Evolutionary conservation across 2,888 invertebrate genomes (phyloP).

Genomic region (Lamellibrachia satsuma): DNA sequence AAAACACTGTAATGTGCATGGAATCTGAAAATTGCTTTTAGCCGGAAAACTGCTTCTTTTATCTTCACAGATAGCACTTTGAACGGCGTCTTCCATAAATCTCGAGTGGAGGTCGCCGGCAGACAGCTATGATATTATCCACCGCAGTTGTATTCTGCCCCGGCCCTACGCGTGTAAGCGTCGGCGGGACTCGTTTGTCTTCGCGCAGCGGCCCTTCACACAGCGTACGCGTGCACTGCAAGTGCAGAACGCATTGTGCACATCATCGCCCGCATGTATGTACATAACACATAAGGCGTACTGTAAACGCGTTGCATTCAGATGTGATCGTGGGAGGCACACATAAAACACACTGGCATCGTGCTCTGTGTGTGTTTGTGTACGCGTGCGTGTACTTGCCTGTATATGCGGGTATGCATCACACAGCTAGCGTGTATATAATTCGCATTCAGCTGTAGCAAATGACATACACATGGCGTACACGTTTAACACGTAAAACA

Average conservation of each 20-base stretch:
- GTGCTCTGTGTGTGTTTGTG: too few species aligned
- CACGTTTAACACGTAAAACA: too few species aligned
- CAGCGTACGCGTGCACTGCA: neutral
- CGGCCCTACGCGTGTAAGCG: neutral
- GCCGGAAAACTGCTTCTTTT: conserved; percentile 11
- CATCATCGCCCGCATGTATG: neutral
- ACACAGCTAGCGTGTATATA: too few species aligned
- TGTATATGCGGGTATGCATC: too few species aligned
- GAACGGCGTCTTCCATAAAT: neutral
- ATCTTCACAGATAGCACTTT: conserved; percentile 17
- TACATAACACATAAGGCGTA: too few species aligned
- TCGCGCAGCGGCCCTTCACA: neutral
- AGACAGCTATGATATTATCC: neutral
- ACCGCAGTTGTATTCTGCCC: neutral
- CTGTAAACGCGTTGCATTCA: too few species aligned
- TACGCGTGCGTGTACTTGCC: too few species aligned
- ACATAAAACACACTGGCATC: too few species aligned
- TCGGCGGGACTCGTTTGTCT: neutral
- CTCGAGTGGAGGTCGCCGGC: neutral
- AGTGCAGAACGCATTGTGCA: neutral
- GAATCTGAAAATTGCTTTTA: conserved; percentile 17
- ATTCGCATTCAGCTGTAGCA: too few species aligned
- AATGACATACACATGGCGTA: too few species aligned
- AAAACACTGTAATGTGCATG: conserved; percentile 1
- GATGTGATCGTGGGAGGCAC: too few species aligned